These are phyloP conservation scores for Lateolabrax maculatus DNA, from an alignment of 2,797 vertebrate genomes.

Conservation along the genomic window DNA sequence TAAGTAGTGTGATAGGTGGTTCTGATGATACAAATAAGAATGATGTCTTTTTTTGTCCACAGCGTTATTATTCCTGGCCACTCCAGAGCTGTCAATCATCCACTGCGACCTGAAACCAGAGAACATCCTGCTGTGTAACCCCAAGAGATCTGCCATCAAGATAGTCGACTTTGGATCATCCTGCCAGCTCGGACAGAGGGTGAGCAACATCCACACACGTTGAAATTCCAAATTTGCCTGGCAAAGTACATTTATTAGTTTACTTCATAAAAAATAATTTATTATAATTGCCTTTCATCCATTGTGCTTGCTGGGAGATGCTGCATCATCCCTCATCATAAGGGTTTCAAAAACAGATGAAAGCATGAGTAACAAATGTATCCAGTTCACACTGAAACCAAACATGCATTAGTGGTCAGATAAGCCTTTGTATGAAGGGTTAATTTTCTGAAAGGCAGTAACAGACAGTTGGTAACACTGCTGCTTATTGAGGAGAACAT, in stretches of 20 bases:
- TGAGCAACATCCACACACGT: slow-evolving; percentile 64
- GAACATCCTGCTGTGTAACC: slow-evolving; percentile 95
- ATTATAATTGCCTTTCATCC: neutral
- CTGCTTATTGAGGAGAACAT: neutral
- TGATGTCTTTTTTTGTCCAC: slow-evolving; percentile 19
- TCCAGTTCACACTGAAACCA: neutral
- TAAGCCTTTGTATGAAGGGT: too few relatives aligned
- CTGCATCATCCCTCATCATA: neutral
- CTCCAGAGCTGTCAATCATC: slow-evolving; percentile 95
- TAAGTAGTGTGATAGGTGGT: neutral
- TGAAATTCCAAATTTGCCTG: neutral
- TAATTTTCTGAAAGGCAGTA: too few relatives aligned
- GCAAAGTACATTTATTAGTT: neutral
- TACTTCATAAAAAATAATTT: neutral
- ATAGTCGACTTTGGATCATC: slow-evolving; percentile 95
- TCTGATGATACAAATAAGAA: neutral
- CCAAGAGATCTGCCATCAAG: slow-evolving; percentile 95
- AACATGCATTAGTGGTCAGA: neutral
- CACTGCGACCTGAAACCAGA: slow-evolving; percentile 97
- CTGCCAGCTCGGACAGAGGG: slow-evolving; percentile 93
- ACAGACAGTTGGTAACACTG: neutral
- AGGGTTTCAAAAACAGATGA: neutral
- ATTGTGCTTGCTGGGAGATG: neutral
- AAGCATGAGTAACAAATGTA: neutral
- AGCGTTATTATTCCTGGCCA: slow-evolving; percentile 93